These are phyloP conservation scores for Romanogobio albipinnatus DNA, from an alignment of 2,113 vertebrate species.

Conservation along the genomic window DNA sequence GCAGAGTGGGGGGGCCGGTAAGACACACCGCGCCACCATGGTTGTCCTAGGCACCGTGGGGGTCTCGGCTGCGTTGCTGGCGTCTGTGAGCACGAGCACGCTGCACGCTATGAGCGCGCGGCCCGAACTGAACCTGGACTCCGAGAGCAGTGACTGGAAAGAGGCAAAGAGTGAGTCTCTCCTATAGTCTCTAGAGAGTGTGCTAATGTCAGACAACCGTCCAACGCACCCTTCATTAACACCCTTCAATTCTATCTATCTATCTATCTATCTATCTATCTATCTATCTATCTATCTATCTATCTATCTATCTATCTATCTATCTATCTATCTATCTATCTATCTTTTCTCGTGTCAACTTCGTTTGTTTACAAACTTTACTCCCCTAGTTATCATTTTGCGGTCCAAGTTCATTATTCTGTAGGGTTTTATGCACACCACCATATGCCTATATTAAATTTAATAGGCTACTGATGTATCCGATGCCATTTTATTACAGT, in stretches of 20 bases:
- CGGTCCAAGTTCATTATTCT: too few relatives aligned
- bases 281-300: background rate
- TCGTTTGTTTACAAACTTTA: too few relatives aligned
- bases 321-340: too few relatives aligned
- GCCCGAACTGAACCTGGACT: constrained; percentile 64
- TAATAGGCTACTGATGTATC: too few relatives aligned
- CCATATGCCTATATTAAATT: too few relatives aligned
- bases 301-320: too few relatives aligned
- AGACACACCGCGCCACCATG: constrained; percentile 37
- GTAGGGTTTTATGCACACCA: too few relatives aligned
- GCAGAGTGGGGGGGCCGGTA: constrained; percentile 18
- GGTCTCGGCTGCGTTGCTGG: constrained; percentile 57
- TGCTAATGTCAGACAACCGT: background rate
- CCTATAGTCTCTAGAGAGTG: background rate
- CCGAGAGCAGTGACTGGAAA: constrained; percentile 71
- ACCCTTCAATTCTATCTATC: background rate
- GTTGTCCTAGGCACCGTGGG: constrained; percentile 64
- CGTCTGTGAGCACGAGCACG: constrained; percentile 67
- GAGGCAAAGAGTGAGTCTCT: constrained; percentile 75
- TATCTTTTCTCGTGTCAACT: too few relatives aligned
- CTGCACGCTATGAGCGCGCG: constrained; percentile 68
- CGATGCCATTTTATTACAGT: too few relatives aligned
- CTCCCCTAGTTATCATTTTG: too few relatives aligned
- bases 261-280: background rate
- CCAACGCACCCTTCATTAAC: background rate